Evolutionary conservation across 2,113 vertebrate species (phyloP), one percentile per base, ranked within the genome.

Genomic region (Psilopogon haemacephalus): DNA sequence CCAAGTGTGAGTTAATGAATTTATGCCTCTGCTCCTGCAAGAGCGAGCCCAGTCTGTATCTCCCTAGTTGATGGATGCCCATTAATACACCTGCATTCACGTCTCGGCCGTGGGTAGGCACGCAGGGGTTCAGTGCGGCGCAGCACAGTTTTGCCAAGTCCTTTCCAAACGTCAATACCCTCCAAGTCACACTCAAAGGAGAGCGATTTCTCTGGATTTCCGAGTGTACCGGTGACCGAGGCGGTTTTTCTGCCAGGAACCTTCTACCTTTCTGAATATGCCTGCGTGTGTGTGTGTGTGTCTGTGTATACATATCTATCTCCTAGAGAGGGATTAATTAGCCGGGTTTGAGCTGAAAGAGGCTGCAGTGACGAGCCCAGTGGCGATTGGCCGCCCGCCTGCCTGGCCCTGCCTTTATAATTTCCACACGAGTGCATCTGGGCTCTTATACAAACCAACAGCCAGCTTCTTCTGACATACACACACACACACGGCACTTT

Each of bases 371-470:
- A 99, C 99, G 99, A 98, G 97, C 97, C 98, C 97, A 92, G 96
- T 98, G 96, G 97, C 98, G 98, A 99, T 99, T 99, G 99, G 98
- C 98, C 98, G 97, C 97, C 96, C 97, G 96, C 98, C 97, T 95
- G 96, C 97, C 97, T 97, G 98, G 98, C 98, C 99, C 99, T 98
- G 98, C 99, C 98, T 98, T 98, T 98, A 98, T 98, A 98, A 98
- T 98, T 98, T 98, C 98, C 98, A 98, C 97, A 97, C 97, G 97
- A 98, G 98, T 97, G 98, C 97, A 97, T 98, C 97, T 97, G 97
- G 97, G 98, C 98, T 98, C 98, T 98, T 98, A 98, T 98, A 98
- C 98, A 98, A 98, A 98, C 98, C 98, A 97, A 98, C 97, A 97
- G 97, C 97, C 97, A 98, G 98, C 97, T 97, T 97, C 97, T 96